Evolutionary conservation across 2,797 vertebrate genomes (phyloP).

Genomic region (Heteromormyrus szaboi): DNA sequence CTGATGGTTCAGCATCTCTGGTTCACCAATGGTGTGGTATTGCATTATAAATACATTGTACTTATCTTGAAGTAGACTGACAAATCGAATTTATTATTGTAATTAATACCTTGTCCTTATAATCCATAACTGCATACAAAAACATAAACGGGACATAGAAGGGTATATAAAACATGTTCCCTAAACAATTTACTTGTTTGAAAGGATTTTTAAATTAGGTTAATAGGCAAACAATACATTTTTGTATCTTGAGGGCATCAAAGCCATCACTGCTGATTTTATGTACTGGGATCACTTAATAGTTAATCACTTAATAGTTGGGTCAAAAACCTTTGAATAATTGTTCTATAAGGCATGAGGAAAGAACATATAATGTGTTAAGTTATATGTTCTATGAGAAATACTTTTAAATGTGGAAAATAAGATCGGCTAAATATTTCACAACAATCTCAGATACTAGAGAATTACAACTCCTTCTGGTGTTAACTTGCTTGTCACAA

Average conservation of each 20-base stretch:
- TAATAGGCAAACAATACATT: neutral
- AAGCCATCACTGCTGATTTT: neutral
- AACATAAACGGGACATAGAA: neutral
- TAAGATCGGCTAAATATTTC: neutral
- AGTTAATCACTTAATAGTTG: neutral
- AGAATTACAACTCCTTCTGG: neutral
- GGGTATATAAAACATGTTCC: neutral
- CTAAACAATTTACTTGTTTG: neutral
- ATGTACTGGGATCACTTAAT: neutral
- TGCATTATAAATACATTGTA: neutral
- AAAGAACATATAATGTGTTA: neutral
- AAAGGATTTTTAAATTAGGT: neutral
- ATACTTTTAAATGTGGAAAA: neutral
- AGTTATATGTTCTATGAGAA: neutral
- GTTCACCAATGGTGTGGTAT: neutral
- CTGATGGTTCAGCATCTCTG: neutral
- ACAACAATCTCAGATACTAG: neutral
- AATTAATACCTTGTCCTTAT: neutral
- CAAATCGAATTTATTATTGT: neutral
- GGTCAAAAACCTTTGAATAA: neutral
- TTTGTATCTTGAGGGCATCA: neutral
- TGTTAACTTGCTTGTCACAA: neutral
- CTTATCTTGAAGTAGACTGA: neutral
- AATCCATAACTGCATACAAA: neutral
- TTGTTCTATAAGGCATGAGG: neutral